Evolutionary conservation across 2,797 vertebrate species (phyloP), one percentile per base, ranked within the genome.

Genomic region (Siniperca undulata): DNA sequence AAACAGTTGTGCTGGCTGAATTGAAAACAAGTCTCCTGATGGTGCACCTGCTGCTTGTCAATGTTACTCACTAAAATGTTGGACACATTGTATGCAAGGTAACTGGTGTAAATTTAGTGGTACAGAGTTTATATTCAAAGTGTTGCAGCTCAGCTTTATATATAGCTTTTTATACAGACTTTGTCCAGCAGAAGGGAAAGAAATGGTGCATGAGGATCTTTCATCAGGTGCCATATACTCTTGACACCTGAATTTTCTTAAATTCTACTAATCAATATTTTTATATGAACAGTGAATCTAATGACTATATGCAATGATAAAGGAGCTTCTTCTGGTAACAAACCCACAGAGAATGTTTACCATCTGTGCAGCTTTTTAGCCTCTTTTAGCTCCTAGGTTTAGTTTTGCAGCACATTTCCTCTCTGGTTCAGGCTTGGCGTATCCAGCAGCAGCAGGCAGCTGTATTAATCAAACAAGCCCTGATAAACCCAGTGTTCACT

Each of bases 101-200:
- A 30, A 27, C 46, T 53, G 24, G 36, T 55, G 30, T 38, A 38
- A 24, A 20, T 44, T 4, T 27, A 27, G 36, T 8, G 9, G 8
- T 5, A 17, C 4, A 6, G 10, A 30, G 16, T 19, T 2, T 34
- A 5, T 34, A 67, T 34, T 68, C 24, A 12, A 30, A 70, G 5
- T 48, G 16, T 6, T 14, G 12, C 0, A 44, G 11, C n/a, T 38
- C 12, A 44, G 11, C 36, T 30, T 24, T n/a, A 5, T 34, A 38
- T 62, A 71, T n/a, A n/a, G n/a, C n/a, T n/a, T n/a, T n/a, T n/a
- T n/a, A 59, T 24, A 24, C 58, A 73, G 40, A 48, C 56, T 59
- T 27, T 20, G 24, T 60, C 13, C 24, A 48, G 42, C 42, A 20
- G 44, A 10, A 17, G 7, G 7, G 16, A 30, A 2, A n/a, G 36